These are phyloP conservation scores for Miniopterus natalensis DNA, from an alignment of 2,113 vertebrate species.

Conservation along the genomic window DNA sequence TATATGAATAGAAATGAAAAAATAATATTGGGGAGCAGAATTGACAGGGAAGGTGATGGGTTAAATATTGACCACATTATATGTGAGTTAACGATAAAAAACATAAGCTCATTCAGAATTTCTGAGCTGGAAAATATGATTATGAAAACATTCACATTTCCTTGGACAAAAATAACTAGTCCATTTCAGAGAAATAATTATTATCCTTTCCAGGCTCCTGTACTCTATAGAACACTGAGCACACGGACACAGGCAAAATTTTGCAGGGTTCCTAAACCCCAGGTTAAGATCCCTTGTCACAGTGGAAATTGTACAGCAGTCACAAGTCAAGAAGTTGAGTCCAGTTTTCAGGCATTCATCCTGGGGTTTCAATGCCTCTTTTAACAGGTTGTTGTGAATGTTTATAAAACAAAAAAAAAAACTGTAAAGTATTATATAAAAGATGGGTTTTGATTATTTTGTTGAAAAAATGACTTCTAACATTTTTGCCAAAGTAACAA, in stretches of 20 bases:
- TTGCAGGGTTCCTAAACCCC: not conserved
- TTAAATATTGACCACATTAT: not conserved
- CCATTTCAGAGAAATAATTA: not conserved
- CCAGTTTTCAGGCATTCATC: not conserved
- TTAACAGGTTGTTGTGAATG: not conserved
- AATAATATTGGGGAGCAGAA: not conserved
- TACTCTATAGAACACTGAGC: not conserved
- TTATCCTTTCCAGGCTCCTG: not conserved
- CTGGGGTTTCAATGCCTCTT: not conserved
- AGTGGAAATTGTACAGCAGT: not conserved
- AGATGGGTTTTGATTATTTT: not conserved
- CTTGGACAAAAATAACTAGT: not conserved
- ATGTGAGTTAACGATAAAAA: not conserved
- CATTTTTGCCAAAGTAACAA: constrained; percentile 31
- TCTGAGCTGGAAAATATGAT: constrained; percentile 9
- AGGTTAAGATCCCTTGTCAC: not conserved
- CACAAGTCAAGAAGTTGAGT: not conserved
- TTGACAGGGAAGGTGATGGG: not conserved
- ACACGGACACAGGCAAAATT: not conserved
- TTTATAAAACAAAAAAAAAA: constrained; percentile 25
- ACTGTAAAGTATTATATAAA: not conserved
- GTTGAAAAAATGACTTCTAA: constrained; percentile 22
- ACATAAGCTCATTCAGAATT: not conserved
- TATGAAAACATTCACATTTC: constrained; percentile 48
- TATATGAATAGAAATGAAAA: not conserved